A percentile compares a stretch with the other conserved stretches of the same genome.
Evolutionary conservation across 2,797 vertebrate genomes (phyloP).

Genomic region (Ispidina lecontei): DNA sequence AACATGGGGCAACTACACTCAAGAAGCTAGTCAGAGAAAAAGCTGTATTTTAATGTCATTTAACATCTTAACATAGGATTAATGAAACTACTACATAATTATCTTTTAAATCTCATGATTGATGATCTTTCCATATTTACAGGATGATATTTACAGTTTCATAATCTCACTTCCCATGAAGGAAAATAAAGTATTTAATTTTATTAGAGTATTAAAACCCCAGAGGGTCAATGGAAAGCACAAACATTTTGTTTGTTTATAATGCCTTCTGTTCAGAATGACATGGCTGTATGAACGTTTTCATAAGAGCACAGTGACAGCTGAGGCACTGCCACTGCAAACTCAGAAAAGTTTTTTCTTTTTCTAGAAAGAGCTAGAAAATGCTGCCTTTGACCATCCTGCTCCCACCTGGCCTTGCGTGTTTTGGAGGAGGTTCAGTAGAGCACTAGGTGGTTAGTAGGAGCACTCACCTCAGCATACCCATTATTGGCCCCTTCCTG

Average conservation of each 20-base stretch:
- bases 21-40: neutral
- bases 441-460: neutral
- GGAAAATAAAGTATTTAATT: neutral
- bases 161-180: neutral
- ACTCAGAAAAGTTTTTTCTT: too few species aligned
- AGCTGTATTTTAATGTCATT: neutral
- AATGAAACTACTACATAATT: neutral
- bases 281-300: neutral
- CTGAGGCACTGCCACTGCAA: neutral
- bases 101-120: neutral
- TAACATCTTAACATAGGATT: neutral
- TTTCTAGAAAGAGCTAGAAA: neutral
- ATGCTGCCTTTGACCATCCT: neutral
- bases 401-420: accelerated
- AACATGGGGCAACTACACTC: neutral
- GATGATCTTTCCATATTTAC: neutral
- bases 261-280: neutral
- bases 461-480: neutral
- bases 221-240: neutral
- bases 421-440: neutral
- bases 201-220: neutral
- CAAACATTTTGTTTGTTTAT: neutral
- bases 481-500: too few species aligned
- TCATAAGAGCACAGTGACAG: neutral
- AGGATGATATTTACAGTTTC: neutral